Evolutionary conservation across 2,113 vertebrate species (phyloP).

Genomic region (Numida meleagris): DNA sequence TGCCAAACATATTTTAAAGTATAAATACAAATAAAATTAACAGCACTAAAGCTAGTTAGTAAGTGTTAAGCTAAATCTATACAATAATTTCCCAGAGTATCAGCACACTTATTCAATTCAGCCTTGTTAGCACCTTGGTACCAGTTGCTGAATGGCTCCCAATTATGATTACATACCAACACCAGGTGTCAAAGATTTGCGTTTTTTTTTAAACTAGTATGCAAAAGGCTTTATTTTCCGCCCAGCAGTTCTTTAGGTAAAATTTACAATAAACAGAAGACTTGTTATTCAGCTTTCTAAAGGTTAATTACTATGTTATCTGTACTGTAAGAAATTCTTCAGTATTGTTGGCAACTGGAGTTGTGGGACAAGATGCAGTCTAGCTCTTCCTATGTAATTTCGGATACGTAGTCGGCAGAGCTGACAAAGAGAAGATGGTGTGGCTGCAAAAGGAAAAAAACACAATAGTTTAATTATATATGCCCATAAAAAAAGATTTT

Average conservation of each 20-base stretch:
- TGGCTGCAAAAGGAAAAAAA: constrained; percentile 75
- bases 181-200: background rate
- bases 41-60: constrained; percentile 19
- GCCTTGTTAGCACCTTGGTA: constrained; percentile 32
- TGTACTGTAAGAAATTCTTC: constrained; percentile 89
- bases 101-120: constrained; percentile 1
- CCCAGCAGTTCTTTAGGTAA: constrained; percentile 45
- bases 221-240: constrained; percentile 21
- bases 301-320: constrained; percentile 74
- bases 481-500: background rate
- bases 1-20: background rate
- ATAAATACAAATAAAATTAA: constrained; percentile 39
- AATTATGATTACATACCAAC: background rate
- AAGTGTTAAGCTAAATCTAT: constrained; percentile 27
- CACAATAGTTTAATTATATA: background rate
- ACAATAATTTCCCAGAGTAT: background rate
- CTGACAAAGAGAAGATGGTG: constrained; percentile 88
- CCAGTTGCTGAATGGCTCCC: constrained; percentile 44
- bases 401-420: constrained; percentile 90
- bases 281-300: background rate
- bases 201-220: background rate
- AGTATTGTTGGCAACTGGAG: constrained; percentile 89
- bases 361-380: constrained; percentile 87
- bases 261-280: background rate
- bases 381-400: constrained; percentile 82